Evolutionary conservation across 1,140 invertebrate genomes (phyloP).

Genomic region (Dreissena polymorpha): DNA sequence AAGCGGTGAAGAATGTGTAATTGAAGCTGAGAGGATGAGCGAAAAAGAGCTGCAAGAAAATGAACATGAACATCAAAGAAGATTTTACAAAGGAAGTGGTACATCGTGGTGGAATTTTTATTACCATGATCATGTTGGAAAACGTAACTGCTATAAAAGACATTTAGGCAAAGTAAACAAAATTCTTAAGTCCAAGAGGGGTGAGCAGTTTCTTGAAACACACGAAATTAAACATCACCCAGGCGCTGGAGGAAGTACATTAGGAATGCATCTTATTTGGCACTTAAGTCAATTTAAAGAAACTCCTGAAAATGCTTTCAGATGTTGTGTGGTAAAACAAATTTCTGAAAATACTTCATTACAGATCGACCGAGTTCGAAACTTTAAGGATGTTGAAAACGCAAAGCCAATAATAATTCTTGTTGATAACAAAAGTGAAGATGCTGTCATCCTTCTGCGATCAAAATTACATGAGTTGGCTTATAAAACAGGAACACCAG

Average conservation of each 20-base stretch:
- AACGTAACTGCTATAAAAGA: conserved; percentile 6
- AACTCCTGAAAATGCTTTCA: conserved; percentile 17
- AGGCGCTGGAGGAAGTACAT: conserved; percentile 42
- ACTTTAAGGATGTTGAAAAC: conserved; percentile 20
- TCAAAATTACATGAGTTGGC: conserved; percentile 27
- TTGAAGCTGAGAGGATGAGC: conserved; percentile 29
- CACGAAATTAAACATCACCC: conserved; percentile 38
- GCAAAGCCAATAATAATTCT: conserved; percentile 28
- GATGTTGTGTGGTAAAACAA: conserved; percentile 22
- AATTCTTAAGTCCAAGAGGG: conserved; percentile 6
- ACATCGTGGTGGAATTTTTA: conserved; percentile 41
- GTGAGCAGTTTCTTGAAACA: conserved; percentile 19
- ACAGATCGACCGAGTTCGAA: conserved; percentile 25
- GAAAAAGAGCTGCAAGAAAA: conserved; percentile 10
- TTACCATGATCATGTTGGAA: conserved; percentile 24
- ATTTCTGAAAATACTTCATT: conserved; percentile 27
- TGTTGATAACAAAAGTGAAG: conserved; percentile 34
- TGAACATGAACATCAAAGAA: conserved; percentile 1
- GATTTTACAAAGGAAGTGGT: conserved; percentile 27
- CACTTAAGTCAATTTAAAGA: conserved; percentile 35
- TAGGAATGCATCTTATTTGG: conserved; percentile 44
- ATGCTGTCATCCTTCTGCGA: conserved; percentile 6
- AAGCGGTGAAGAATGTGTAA: conserved; percentile 31
- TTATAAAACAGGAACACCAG: conserved; percentile 27
- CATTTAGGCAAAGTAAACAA: conserved; percentile 13